phyloP scores from a whole-genome alignment of 2,113 vertebrate species.

The Atlantisia rogersi region DNA sequence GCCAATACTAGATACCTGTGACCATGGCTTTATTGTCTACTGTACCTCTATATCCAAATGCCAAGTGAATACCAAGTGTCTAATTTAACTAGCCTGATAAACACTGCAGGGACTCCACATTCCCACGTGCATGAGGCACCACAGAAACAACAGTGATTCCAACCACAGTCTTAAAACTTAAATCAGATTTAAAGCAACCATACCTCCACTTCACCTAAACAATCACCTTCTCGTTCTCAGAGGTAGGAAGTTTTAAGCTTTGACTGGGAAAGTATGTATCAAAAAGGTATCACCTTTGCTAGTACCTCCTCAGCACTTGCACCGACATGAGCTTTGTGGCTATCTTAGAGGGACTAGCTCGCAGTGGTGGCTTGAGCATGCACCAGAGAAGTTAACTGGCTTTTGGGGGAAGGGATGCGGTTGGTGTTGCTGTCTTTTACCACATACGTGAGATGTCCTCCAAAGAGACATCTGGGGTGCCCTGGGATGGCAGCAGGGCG shows the following conservation, averaged over 20 bases:
- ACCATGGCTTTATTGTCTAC: not conserved
- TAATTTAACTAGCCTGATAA: not conserved
- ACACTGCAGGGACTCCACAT: not conserved
- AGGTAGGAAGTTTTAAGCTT: not conserved
- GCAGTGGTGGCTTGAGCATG: not conserved
- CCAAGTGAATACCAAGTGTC: not conserved
- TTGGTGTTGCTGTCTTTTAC: not conserved
- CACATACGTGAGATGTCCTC: not conserved
- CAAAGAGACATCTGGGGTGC: not conserved
- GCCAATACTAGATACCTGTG: not conserved
- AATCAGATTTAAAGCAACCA: not conserved
- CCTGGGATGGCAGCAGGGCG: not conserved
- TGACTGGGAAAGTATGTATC: not conserved
- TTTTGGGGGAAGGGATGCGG: not conserved
- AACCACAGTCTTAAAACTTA: not conserved
- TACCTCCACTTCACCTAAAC: not conserved
- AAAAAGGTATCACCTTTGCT: not conserved
- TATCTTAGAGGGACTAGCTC: not conserved
- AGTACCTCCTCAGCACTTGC: not conserved
- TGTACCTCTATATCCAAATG: not conserved
- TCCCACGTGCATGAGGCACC: rapidly evolving
- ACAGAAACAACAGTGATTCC: not conserved
- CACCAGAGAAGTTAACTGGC: not conserved
- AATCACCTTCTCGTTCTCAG: not conserved
- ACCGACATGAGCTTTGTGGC: not conserved